These are phyloP conservation scores for Sinotaia quadrata DNA, from an alignment of 2,888 invertebrate species.

Conservation along the genomic window DNA sequence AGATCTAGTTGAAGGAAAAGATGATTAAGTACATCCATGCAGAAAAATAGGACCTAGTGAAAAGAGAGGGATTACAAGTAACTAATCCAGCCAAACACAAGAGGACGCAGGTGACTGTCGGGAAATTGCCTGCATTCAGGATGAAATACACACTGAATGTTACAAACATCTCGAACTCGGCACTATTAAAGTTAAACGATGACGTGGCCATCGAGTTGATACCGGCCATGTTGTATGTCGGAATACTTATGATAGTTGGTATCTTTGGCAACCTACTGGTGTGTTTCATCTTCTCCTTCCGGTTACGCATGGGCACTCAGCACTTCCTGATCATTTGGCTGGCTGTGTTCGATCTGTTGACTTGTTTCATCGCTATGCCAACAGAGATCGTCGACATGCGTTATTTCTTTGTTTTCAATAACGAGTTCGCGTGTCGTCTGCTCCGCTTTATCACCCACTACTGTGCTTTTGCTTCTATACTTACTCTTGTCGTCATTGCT, in stretches of 20 bases:
- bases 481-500: slow-evolving; percentile 54
- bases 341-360: slow-evolving; percentile 54
- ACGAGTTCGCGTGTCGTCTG: slow-evolving; percentile 51
- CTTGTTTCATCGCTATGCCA: slow-evolving; percentile 55
- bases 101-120: too few species aligned
- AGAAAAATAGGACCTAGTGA: too few species aligned
- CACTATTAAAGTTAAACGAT: too few species aligned
- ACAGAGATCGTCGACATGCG: slow-evolving; percentile 54
- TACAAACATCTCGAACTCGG: too few species aligned
- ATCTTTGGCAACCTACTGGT: slow-evolving; percentile 55
- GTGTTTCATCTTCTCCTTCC: slow-evolving; percentile 47
- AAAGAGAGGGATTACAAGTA: too few species aligned
- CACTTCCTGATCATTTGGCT: slow-evolving; percentile 53
- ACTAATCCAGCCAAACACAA: too few species aligned
- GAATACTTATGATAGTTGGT: slow-evolving; percentile 47
- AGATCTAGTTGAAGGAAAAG: too few species aligned
- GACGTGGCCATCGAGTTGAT: slow-evolving; percentile 45
- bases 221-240: slow-evolving; percentile 52
- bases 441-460: slow-evolving; percentile 52
- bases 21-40: too few species aligned
- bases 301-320: slow-evolving; percentile 50
- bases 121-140: too few species aligned
- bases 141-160: too few species aligned
- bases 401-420: slow-evolving; percentile 53
- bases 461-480: slow-evolving; percentile 52